Evolutionary conservation across 2,888 invertebrate genomes (phyloP), one percentile per base, ranked within the genome.

Genomic region (Mechanitis messenoides): DNA sequence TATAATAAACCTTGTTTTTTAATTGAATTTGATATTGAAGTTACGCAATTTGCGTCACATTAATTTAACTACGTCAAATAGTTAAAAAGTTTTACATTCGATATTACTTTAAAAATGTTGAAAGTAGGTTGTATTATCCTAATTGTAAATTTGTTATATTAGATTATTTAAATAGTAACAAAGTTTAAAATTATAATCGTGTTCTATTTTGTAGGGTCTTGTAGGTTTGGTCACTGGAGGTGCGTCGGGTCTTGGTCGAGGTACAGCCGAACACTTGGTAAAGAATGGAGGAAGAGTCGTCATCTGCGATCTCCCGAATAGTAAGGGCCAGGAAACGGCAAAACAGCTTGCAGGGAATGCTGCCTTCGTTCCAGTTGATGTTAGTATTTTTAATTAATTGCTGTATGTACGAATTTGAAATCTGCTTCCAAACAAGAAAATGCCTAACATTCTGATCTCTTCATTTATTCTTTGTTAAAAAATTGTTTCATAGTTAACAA

Each of bases 201-300:
- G 2, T n/a, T 31, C 53, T 35, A 20, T 28, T 3, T 54, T 54
- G 33, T 74, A 96, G 96, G 95, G 95, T 76, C 84, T 95, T 55
- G 97, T 97, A 57, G 93, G 94, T 59, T 87, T 99, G 67, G 97
- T 99, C 28, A 98, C 98, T 33, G 99, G 99, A 5, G 98, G 97
- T 55, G 98, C 97, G 0, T 98, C 98, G 0, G 99, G 99, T 0
- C 90, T 99, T 28, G 99, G 99, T 0, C 92, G 93, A 71, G 98
- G 97, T 1, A 95, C 97, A 0, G 98, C 93, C 0, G 95, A 97
- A 79, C 92, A 95, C 63, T 91, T 99, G 66, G 90, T 95, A 0
- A 92, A 93, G 69, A 93, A 96, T 78, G 99, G 99, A 9, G 94
- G 94, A 6, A 93, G 93, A 73, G 97, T 98, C 5, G 93, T 98